These are phyloP conservation scores for Glyptemys insculpta DNA, from an alignment of 2,797 vertebrate species.

Conservation along the genomic window DNA sequence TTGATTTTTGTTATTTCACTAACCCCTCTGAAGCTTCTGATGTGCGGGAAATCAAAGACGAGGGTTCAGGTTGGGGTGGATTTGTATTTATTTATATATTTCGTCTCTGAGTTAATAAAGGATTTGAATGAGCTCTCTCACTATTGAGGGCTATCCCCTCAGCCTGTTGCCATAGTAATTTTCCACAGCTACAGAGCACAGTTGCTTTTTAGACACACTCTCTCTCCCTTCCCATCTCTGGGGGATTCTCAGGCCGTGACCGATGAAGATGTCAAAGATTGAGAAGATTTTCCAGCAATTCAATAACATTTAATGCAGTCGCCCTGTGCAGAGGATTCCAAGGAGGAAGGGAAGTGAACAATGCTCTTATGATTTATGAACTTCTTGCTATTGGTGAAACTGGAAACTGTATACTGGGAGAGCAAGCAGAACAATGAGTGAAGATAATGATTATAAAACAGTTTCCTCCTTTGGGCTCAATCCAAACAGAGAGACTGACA, in stretches of 20 bases:
- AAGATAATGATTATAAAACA: not conserved
- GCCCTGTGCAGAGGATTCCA: not conserved
- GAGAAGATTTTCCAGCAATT: conserved; percentile 2
- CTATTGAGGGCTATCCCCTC: conserved; percentile 67
- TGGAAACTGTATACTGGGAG: not conserved
- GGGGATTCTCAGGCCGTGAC: conserved; percentile 27
- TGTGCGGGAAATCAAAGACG: not conserved
- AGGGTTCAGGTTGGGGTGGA: not conserved
- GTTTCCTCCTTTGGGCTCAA: not conserved
- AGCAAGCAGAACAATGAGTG: not conserved
- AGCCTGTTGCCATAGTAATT: conserved; percentile 81
- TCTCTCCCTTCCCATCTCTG: conserved; percentile 26
- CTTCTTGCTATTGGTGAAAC: not conserved
- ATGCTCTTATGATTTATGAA: not conserved
- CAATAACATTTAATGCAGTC: not conserved
- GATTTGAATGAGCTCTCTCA: conserved; percentile 62
- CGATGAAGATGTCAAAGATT: conserved; percentile 44
- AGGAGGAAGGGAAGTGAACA: not conserved
- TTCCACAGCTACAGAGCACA: conserved; percentile 56
- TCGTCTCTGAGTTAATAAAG: conserved; percentile 45
- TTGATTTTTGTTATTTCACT: conserved; percentile 26
- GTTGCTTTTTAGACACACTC: conserved; percentile 20
- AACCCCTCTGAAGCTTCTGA: not conserved
- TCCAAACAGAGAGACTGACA: not conserved
- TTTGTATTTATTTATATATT: not conserved